These are phyloP conservation scores for Bombus polaris DNA, from an alignment of 1,140 invertebrate species.

Conservation along the genomic window DNA sequence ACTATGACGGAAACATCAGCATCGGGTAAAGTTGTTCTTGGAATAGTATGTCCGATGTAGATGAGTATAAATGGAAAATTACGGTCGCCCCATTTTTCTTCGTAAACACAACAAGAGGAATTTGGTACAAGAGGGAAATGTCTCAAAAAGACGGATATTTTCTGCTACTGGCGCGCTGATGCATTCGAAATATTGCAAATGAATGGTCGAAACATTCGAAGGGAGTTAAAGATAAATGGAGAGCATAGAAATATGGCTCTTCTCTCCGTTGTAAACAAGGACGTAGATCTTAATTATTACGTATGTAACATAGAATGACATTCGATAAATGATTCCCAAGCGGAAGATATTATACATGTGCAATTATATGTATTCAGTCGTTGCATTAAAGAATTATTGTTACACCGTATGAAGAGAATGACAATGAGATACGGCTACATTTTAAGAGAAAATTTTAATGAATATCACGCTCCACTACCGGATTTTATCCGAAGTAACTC, in stretches of 20 bases:
- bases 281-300: background rate
- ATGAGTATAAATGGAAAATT: background rate
- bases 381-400: background rate
- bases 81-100: background rate
- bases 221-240: background rate
- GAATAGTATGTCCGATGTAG: too few relatives aligned
- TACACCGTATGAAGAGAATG: background rate
- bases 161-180: too few relatives aligned
- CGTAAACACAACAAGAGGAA: background rate
- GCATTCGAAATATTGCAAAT: background rate
- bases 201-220: background rate
- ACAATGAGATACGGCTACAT: background rate
- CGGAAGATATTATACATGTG: background rate
- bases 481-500: background rate
- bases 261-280: background rate
- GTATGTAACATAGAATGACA: background rate
- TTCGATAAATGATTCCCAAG: background rate
- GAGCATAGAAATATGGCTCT: background rate
- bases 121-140: background rate
- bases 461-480: background rate
- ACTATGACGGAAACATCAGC: too few relatives aligned
- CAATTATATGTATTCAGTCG: background rate
- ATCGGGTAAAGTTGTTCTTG: too few relatives aligned
- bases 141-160: background rate
- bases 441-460: background rate